Conservation (phyloP, 2,888 invertebrate species). For the Rhopalosiphum nymphaeae region DNA sequence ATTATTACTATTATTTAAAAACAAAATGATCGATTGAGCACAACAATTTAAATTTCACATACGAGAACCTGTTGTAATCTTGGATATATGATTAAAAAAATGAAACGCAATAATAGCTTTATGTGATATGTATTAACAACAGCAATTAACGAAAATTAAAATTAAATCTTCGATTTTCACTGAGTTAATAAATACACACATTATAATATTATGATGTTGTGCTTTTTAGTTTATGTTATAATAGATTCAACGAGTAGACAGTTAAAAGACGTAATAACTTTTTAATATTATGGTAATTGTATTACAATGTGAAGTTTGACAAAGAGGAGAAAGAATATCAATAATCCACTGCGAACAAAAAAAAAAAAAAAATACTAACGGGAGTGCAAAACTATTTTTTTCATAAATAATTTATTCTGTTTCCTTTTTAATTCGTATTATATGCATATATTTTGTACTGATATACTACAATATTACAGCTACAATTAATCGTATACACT, state of each 20-base stretch:
- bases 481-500: not conserved
- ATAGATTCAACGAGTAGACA: not conserved
- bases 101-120: not conserved
- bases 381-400: not conserved
- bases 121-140: not conserved
- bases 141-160: not conserved
- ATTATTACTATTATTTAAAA: not conserved
- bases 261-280: not conserved
- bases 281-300: not conserved
- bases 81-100: not conserved
- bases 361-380: not conserved
- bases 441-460: not conserved
- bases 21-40: not conserved
- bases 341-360: not conserved
- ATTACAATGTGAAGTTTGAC: not conserved
- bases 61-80: not conserved
- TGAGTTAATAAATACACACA: not conserved
- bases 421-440: not conserved
- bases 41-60: not conserved
- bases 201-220: not conserved
- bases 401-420: not conserved
- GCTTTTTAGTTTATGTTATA: not conserved
- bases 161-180: not conserved
- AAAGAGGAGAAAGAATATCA: not conserved
- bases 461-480: not conserved